Evolutionary conservation across 1,140 invertebrate species (phyloP), one percentile per base, ranked within the genome.

Genomic region (Meloidogyne chitwoodi): DNA sequence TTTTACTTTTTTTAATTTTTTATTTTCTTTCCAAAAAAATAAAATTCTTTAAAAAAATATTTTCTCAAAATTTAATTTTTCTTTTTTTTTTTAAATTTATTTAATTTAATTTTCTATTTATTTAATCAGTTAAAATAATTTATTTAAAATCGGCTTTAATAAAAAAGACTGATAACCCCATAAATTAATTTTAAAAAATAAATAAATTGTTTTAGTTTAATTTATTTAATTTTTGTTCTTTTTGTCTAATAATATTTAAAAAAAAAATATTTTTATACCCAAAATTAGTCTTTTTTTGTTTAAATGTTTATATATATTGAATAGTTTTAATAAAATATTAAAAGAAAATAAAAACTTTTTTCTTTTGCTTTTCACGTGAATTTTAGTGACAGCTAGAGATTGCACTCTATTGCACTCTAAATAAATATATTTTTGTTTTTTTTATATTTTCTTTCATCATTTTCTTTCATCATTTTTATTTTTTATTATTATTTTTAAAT

Each of bases 401-500:
- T 68, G 24, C 38, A 26, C 34, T 26, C 16, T 61, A 68, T 68
- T 68, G 24, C 38, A 26, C 34, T 26, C 16, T 61, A 22, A 44
- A 27, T 34, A 24, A 68, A 68, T 31, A 22, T 41, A 68, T 27
- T 68, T 68, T 1, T 41, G 4, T 27, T 14, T 24, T 68, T 19
- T 68, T 41, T 34, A 26, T 27, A 22, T 27, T 69, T 69, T 69
- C n/a, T n/a, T n/a, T n/a, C n/a, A n/a, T n/a, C n/a, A n/a, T n/a
- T n/a, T 26, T 41, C 29, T 69, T 41, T 19, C 67, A 14, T 69
- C 19, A 11, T n/a, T 61, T 41, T n/a, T 29, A 26, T 8, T 19
- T 34, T 34, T 14, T 41, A 0, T 14, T 34, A 11, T 34, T 48
- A 68, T 68, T 68, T 68, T 19, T 68, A 68, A 12, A 26, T 8